Evolutionary conservation across 2,797 vertebrate species (phyloP).

Genomic region (Scolopax rusticola): DNA sequence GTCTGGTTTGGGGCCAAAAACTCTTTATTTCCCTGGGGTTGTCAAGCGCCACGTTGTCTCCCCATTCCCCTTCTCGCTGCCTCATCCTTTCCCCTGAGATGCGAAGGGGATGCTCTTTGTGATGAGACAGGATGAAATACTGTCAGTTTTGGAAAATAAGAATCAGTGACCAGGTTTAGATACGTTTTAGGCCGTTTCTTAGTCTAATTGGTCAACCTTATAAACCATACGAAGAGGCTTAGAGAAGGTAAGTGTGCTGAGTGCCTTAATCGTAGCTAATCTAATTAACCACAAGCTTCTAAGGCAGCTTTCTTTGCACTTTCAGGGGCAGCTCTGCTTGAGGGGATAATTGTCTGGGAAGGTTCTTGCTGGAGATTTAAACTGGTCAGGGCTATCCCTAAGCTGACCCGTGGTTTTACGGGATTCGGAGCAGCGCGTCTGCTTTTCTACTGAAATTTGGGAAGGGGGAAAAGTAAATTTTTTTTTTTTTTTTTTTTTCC

Average conservation of each 20-base stretch:
- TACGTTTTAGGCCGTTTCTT: neutral
- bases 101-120: neutral
- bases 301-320: neutral
- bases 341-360: neutral
- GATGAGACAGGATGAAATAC: neutral
- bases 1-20: neutral
- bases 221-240: neutral
- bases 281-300: conserved; percentile 37
- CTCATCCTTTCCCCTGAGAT: neutral
- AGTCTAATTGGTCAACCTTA: neutral
- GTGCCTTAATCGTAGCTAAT: neutral
- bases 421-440: neutral
- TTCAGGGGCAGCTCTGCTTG: conserved; percentile 13
- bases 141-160: neutral
- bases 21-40: neutral
- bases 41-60: accelerated
- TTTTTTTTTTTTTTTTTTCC: neutral
- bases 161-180: neutral
- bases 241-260: neutral
- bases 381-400: neutral
- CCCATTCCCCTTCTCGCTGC: accelerated
- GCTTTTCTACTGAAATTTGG: neutral
- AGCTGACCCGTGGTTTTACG: neutral
- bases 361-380: neutral
- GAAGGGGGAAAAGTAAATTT: neutral